Percentiles rank a stretch among this genome's conserved stretches.
Evolutionary conservation across 2,888 invertebrate genomes (phyloP).

Genomic region (Mesochorus sp.): DNA sequence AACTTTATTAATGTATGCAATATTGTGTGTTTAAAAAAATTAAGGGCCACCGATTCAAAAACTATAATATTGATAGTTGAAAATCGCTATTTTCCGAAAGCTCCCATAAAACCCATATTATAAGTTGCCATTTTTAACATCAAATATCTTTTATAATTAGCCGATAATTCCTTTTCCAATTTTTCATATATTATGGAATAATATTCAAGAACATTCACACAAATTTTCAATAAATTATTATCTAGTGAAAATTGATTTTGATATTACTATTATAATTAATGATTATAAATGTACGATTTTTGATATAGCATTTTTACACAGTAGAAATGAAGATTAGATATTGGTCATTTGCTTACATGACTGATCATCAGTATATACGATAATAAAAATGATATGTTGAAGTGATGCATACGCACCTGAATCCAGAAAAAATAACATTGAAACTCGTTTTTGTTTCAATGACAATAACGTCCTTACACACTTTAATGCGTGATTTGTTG

Average conservation of each 20-base stretch:
- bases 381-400: constrained; percentile 11
- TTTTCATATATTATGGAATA: no score
- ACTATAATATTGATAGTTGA: no score
- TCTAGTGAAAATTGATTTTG: background rate
- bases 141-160: no score
- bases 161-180: no score
- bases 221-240: background rate
- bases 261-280: background rate
- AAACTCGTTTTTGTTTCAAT: background rate
- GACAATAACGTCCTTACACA: background rate
- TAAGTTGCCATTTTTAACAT: no score
- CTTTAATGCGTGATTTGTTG: constrained; percentile 34
- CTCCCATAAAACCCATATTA: no score
- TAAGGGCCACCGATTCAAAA: no score
- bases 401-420: background rate
- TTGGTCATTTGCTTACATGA: background rate
- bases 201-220: no score
- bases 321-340: background rate
- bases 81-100: no score
- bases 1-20: no score
- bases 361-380: background rate
- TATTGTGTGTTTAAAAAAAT: no score
- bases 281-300: background rate
- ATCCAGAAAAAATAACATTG: constrained; percentile 7
- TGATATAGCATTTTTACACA: background rate